Base-by-base conservation (phyloP, 1,140 invertebrate species). In the Drosophila paulistorum region DNA sequence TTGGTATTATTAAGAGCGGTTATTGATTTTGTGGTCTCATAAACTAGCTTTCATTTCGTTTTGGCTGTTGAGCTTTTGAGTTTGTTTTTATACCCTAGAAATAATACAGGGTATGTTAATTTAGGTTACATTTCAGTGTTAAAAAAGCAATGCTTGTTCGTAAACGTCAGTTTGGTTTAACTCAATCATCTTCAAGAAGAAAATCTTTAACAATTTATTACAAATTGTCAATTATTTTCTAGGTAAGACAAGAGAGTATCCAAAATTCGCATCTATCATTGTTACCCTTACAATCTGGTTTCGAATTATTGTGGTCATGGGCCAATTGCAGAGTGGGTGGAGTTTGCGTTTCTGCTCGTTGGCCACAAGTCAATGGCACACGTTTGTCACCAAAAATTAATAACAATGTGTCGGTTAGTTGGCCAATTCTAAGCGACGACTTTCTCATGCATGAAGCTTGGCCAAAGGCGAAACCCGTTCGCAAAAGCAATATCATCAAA, bases 351-450 rank as follows among this genome's bases (percentile, higher is more conserved):
- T 82, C 83, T 80, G 83, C 65, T 87, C 54, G 83, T 87, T 86
- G 68, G 77, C 65, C 83, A 89, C 80, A 62, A 82, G 80, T 89
- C 79, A 89, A 89, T 87, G 83, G 73, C 83, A 83, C 5, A 71
- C 74, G 73, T 89, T 89, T 87, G 83, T 87, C 83, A 89, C 84
- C 70, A 83, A 80, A 86, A 86, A 86, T 87, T 86, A 87, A 86
- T 87, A 87, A 83, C 79, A 86, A 87, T 87, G 83, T 79, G 65
- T 68, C 83, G 82, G 61, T 87, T 68, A 86, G 82, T 87, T 86
- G 82, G 84, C 68, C 79, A 83, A 89, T 87, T 87, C 82, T 86
- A 71, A 54, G 48, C 72, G 68, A 76, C 62, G 63, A 79, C 82
- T 86, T 86, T 87, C 82, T 79, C 82, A 77, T 59, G 79, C 83